phyloP scores from a whole-genome alignment of 2,797 vertebrate genomes.

The Poecile montanus region DNA sequence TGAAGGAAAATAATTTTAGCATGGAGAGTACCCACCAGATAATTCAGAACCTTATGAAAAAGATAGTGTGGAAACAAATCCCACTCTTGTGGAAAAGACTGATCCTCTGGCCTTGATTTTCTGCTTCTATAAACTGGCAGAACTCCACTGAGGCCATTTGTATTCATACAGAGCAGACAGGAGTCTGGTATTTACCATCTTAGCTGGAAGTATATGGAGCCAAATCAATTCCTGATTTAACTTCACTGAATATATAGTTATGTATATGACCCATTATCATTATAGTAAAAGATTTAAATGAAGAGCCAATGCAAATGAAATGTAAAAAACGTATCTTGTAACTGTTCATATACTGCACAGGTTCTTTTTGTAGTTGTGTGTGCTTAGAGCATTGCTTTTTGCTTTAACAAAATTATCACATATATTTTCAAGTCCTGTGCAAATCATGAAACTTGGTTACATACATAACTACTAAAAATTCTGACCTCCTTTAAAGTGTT shows the following conservation, averaged over 20 bases:
- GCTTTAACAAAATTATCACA: not conserved
- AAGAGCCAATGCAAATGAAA: not conserved
- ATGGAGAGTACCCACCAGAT: not conserved
- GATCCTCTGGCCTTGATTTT: constrained; percentile 48
- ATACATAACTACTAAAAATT: not conserved
- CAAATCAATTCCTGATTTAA: constrained; percentile 31
- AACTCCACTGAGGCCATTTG: constrained; percentile 3
- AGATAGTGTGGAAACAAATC: not conserved
- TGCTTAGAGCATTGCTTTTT: not conserved
- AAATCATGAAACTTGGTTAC: not conserved
- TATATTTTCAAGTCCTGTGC: constrained; percentile 34
- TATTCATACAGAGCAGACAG: constrained; percentile 10
- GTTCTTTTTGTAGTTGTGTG: not conserved
- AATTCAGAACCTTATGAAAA: constrained; percentile 19
- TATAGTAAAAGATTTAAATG: constrained; percentile 9
- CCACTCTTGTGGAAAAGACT: not conserved
- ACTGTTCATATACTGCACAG: constrained; percentile 13
- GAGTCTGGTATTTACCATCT: constrained; percentile 25
- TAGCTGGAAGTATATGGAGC: not conserved
- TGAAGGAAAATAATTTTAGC: not conserved
- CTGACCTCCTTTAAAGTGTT: not conserved
- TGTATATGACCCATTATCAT: not conserved
- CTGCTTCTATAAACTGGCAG: constrained; percentile 20
- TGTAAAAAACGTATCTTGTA: not conserved
- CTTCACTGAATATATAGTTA: not conserved